A percentile compares a stretch with the other conserved stretches of the same genome.
Conservation (phyloP, 2,797 vertebrate genomes). For the Esox masquinongy region DNA sequence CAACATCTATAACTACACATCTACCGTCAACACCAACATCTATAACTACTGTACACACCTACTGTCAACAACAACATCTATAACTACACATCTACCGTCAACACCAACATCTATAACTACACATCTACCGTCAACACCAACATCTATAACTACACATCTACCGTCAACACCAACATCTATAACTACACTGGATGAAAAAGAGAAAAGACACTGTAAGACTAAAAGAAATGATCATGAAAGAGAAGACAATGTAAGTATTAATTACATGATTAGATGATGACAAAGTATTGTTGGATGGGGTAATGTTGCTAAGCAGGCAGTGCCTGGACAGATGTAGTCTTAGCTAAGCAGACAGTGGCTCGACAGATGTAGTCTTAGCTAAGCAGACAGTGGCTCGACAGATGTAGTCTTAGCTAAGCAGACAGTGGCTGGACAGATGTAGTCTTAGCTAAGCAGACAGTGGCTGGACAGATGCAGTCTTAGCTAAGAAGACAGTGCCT, state of each 20-base stretch:
- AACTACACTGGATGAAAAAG: not conserved
- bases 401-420: too few relatives aligned
- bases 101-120: not conserved
- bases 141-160: too few relatives aligned
- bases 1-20: too few relatives aligned
- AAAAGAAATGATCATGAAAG: not conserved
- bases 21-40: too few relatives aligned
- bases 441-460: conserved; percentile 12
- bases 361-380: too few relatives aligned
- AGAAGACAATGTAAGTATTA: not conserved
- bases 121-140: not conserved
- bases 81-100: too few relatives aligned
- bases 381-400: conserved; percentile 1
- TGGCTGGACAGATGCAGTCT: not conserved
- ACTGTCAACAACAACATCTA: too few relatives aligned
- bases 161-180: too few relatives aligned
- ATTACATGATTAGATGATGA: not conserved
- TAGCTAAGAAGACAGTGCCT: conserved; percentile 1
- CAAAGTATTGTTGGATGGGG: not conserved
- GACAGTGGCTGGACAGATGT: not conserved
- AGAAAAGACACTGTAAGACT: not conserved
- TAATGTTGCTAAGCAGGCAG: too few relatives aligned
- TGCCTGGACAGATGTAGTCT: conserved; percentile 8
- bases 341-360: conserved; percentile 10
- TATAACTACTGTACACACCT: too few relatives aligned